phyloP scores from a whole-genome alignment of 2,888 invertebrate genomes.

The Athalia circularis region DNA sequence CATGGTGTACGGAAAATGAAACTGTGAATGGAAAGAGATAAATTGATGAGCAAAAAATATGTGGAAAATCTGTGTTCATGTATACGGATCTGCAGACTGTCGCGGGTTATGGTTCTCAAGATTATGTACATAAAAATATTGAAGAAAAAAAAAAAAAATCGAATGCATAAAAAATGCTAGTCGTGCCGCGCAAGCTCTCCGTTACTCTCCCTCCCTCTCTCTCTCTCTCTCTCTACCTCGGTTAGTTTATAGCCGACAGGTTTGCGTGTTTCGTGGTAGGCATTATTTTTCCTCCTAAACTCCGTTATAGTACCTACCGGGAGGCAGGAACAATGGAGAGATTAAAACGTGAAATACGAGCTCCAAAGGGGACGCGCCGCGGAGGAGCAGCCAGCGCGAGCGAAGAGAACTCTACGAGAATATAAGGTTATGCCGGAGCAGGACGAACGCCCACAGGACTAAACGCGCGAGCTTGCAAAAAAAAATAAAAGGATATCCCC shows the following conservation, averaged over 20 bases:
- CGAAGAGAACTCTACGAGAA: neutral
- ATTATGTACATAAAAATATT: too few species aligned
- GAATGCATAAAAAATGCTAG: conserved; percentile 66
- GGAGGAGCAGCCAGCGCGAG: neutral
- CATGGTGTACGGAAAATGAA: too few species aligned
- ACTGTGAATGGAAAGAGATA: too few species aligned
- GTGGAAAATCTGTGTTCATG: too few species aligned
- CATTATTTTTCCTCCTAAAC: conserved; percentile 73
- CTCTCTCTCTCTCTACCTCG: conserved; percentile 51
- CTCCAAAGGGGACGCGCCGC: conserved; percentile 42
- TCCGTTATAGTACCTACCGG: conserved; percentile 66
- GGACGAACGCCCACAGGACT: too few species aligned
- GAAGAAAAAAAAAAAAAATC: too few species aligned
- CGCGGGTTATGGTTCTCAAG: too few species aligned
- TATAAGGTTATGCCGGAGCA: too few species aligned
- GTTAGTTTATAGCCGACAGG: conserved; percentile 72
- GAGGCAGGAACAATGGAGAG: conserved; percentile 72
- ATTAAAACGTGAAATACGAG: conserved; percentile 74
- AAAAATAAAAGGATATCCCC: too few species aligned
- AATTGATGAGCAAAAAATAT: too few species aligned
- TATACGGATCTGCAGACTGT: too few species aligned
- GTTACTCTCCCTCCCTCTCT: neutral
- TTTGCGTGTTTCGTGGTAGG: conserved; percentile 73
- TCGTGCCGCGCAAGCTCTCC: conserved; percentile 62
- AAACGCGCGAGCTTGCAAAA: too few species aligned